These are phyloP conservation scores for Tortricodes alternella DNA, from an alignment of 2,888 invertebrate genomes.

Conservation along the genomic window DNA sequence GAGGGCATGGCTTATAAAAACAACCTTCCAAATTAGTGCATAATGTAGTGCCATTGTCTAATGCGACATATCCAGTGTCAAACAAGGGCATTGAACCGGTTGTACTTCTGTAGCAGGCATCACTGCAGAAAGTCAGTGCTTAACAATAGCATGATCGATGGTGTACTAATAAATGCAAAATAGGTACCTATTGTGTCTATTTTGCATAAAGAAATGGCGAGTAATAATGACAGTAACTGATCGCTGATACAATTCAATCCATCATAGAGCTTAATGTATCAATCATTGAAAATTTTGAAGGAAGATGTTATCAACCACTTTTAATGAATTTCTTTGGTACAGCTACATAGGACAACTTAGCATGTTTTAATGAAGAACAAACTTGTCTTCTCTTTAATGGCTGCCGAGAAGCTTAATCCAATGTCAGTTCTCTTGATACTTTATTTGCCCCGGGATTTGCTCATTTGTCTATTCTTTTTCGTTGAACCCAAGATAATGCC, in stretches of 20 bases:
- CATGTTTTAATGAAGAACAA: neutral
- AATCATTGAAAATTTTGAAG: conserved; percentile 4
- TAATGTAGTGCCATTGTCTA: conserved; percentile 43
- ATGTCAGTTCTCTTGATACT: too few species aligned
- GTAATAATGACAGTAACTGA: conserved; percentile 35
- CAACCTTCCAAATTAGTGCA: conserved; percentile 44
- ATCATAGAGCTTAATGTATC: conserved; percentile 24
- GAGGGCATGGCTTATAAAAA: conserved; percentile 21
- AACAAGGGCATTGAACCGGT: conserved; percentile 50
- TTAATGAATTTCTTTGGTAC: conserved; percentile 1
- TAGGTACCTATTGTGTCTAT: conserved; percentile 32
- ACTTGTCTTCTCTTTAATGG: too few species aligned
- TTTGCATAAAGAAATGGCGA: conserved; percentile 34
- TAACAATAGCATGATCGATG: conserved; percentile 46
- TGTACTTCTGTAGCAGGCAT: neutral
- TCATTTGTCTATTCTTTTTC: too few species aligned
- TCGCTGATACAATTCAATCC: conserved; percentile 43
- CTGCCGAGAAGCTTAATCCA: too few species aligned
- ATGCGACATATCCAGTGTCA: conserved; percentile 26
- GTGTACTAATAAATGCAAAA: conserved; percentile 37
- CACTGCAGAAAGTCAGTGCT: conserved; percentile 27
- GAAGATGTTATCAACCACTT: conserved; percentile 11
- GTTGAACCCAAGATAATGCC: too few species aligned
- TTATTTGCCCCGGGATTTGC: too few species aligned
- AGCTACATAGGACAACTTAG: neutral